These are phyloP conservation scores for Stenodema calcarata DNA, from an alignment of 2,888 invertebrate genomes.

Conservation along the genomic window DNA sequence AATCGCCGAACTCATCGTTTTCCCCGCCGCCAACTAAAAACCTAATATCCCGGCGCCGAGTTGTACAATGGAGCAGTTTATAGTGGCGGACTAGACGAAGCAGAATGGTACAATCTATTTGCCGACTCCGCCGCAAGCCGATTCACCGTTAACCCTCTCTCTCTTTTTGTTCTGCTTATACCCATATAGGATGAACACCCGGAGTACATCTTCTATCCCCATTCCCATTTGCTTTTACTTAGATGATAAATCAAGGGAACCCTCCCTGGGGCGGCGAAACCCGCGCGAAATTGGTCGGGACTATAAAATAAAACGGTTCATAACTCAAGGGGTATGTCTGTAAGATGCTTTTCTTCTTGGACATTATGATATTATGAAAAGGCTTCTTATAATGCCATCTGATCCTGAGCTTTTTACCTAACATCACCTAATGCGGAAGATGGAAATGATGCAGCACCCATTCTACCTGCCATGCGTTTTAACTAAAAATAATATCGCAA, in stretches of 20 bases:
- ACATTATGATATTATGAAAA: not conserved
- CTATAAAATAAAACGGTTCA: not conserved
- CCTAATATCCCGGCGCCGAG: not conserved
- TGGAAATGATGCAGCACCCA: not conserved
- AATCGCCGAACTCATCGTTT: not conserved
- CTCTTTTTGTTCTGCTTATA: conserved; percentile 12
- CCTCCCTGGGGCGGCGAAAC: not conserved
- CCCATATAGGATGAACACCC: conserved; percentile 7
- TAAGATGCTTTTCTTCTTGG: not conserved
- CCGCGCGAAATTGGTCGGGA: conserved; percentile 4
- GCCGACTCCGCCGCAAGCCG: not conserved
- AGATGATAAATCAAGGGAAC: not conserved
- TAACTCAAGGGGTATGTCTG: not conserved
- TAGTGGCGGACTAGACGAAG: not conserved
- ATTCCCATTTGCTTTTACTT: not conserved
- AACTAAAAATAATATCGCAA: not conserved
- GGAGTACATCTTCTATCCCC: not conserved
- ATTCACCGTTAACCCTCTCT: conserved; percentile 1
- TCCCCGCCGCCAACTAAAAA: not conserved
- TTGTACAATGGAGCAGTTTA: conserved; percentile 24
- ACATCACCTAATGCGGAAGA: not conserved
- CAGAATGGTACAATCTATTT: conserved; percentile 19
- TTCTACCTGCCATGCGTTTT: not conserved
- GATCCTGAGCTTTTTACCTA: not conserved
- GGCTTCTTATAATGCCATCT: not conserved